Base-by-base conservation (phyloP, 2,888 invertebrate genomes). In the Ellobium chinense region DNA sequence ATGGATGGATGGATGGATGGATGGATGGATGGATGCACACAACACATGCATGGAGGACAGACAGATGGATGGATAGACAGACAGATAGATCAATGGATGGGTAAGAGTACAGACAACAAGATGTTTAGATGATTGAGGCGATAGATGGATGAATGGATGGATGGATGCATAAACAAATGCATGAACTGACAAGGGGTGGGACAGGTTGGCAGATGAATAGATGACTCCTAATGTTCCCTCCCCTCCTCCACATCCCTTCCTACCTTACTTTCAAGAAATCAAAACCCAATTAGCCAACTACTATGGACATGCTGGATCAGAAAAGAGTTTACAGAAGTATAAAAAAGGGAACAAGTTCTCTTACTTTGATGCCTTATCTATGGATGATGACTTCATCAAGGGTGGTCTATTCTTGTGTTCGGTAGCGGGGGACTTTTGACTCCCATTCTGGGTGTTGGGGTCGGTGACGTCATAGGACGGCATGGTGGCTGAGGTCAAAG, bases 71-170 rank as follows among this genome's bases (percentile, higher is more conserved):
- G 36, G 29, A n/a, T 37, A 56, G 54, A 60, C 24, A 18, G 9
- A 24, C n/a, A 58, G 39, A n/a, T n/a, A n/a, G n/a, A n/a, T n/a
- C n/a, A 31, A 65, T 24, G 34, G 27, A 54, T 24, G 21, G 27
- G 31, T 4, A 31, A 5, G 31, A 14, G 31, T 7, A 14, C 31
- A 46, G 31, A 60, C 5, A 27, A 34, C 54, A 18, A 3, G 18
- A 24, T 31, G 37, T 36, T 60, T 36, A 56, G 68, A 37, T 58
- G n/a, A 36, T 37, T n/a, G 58, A 68, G 56, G 70, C 24, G 60
- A 31, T 69, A 60, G 70, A 60, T 18, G 58, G 70, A 70, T 21
- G 56, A 34, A 65, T 72, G 62, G 72, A 63, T 24, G 63, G 79
- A 79, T 29, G n/a, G n/a, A 72, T 72, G 72, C 46, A 39, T 29